These are phyloP conservation scores for Gari tellinella DNA, from an alignment of 2,888 invertebrate species.

Conservation along the genomic window DNA sequence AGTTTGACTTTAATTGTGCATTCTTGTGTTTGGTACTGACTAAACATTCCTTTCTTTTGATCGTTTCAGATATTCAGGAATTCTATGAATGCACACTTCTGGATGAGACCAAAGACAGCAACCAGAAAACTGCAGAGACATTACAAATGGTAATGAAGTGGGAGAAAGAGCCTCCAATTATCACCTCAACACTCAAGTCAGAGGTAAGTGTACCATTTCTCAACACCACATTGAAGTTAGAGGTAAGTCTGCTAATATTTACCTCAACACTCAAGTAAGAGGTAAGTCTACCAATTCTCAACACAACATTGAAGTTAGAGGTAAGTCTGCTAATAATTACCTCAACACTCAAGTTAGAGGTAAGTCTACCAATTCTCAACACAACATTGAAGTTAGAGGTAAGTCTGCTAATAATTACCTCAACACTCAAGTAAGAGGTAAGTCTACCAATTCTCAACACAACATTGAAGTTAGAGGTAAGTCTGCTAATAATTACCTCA, in stretches of 20 bases:
- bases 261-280: slow-evolving; percentile 71
- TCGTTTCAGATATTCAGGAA: slow-evolving; percentile 96
- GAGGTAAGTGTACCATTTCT: slow-evolving; percentile 70
- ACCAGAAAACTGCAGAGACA: slow-evolving; percentile 98
- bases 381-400: neutral
- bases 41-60: too few relatives aligned
- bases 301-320: slow-evolving; percentile 73
- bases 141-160: slow-evolving; percentile 89
- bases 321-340: slow-evolving; percentile 74
- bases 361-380: slow-evolving; percentile 32
- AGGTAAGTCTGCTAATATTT: slow-evolving; percentile 66
- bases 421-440: slow-evolving; percentile 72
- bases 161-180: slow-evolving; percentile 77
- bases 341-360: slow-evolving; percentile 74
- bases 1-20: too few relatives aligned
- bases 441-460: neutral
- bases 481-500: slow-evolving; percentile 73
- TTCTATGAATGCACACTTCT: slow-evolving; percentile 98
- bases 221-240: neutral
- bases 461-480: slow-evolving; percentile 76
- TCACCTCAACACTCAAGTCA: slow-evolving; percentile 72
- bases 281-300: slow-evolving; percentile 36
- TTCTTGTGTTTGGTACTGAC: too few relatives aligned
- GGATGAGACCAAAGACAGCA: slow-evolving; percentile 97
- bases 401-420: slow-evolving; percentile 71